Evolutionary conservation across 2,888 invertebrate genomes (phyloP).

Genomic region (Folsomia candida): DNA sequence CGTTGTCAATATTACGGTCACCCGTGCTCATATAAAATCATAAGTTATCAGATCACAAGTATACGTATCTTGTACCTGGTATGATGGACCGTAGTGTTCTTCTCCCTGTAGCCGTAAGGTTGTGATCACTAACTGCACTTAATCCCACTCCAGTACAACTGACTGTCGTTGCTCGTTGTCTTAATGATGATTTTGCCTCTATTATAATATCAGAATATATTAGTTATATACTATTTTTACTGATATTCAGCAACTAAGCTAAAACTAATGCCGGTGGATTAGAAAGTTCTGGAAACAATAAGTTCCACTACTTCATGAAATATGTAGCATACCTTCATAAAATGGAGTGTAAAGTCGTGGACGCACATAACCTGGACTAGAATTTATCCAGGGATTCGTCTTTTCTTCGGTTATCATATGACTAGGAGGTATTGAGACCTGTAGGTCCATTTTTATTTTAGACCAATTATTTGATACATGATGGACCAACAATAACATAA

Average conservation of each 20-base stretch:
- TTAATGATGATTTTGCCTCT: constrained; percentile 67
- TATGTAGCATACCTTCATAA: constrained; percentile 68
- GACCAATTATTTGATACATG: background rate
- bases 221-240: too few species aligned
- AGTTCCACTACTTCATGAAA: background rate
- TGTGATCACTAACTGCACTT: constrained; percentile 17
- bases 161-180: constrained; percentile 27
- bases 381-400: constrained; percentile 72
- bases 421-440: constrained; percentile 70
- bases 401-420: constrained; percentile 74
- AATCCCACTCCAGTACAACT: constrained; percentile 10
- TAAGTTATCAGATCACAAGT: too few species aligned
- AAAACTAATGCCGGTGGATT: too few species aligned
- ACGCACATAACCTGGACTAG: constrained; percentile 63
- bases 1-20: too few species aligned
- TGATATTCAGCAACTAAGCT: too few species aligned
- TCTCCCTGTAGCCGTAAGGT: constrained; percentile 18
- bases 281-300: background rate
- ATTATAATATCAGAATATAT: too few species aligned
- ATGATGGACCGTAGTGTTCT: constrained; percentile 36
- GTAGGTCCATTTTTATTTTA: background rate
- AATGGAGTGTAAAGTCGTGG: constrained; percentile 92
- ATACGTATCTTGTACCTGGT: constrained; percentile 39
- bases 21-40: too few species aligned
- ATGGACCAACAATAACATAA: too few species aligned